Evolutionary conservation across 2,113 vertebrate genomes (phyloP), one percentile per base, ranked within the genome.

Genomic region (Sceloporus undulatus): DNA sequence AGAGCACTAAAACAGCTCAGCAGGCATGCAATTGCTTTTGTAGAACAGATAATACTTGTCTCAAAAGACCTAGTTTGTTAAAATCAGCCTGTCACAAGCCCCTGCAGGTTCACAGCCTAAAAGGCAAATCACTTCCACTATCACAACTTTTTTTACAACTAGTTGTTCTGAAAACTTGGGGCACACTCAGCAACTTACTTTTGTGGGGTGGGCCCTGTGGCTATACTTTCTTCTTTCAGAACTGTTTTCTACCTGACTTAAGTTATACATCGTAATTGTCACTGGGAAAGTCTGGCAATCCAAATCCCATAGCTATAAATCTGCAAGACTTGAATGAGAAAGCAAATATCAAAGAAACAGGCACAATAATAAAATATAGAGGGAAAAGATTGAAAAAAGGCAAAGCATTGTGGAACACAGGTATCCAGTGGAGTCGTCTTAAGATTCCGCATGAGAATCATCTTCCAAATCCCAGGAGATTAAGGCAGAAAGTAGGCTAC

Each of bases 21-120:
- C 66, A 70, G 79, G 8, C 70, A 78, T 65, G 71, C 11, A 2
- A 73, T 92, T 92, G 59, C 73, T 77, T 86, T 54, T 79, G 21
- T 56, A 38, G 18, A 68, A 78, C 27, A 70, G 76, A 68, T 71
- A 71, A 71, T 80, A 87, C 6, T 18, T 82, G 3, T 75, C 84
- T 40, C 10, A 9, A 82, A 9, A 5, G 56, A 68, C 0, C 34
- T 52, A 48, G 4, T 48, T 87, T 71, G 80, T 68, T 82, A 84
- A 92, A 89, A 0, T 0, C 3, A 70, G 62, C 11, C 65, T 83
- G 65, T 48, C 34, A 48, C 40, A 83, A 83, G 25, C 25, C 3
- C 21, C 59, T 66, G 18, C 10, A 82, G 34, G 21, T 40, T 65
- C n/a, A 23, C 34, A 82, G 66, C 34, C 25, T 83, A 83, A 65